These are phyloP conservation scores for Ancistrus triradiatus DNA, from an alignment of 2,113 vertebrate genomes.

Conservation along the genomic window DNA sequence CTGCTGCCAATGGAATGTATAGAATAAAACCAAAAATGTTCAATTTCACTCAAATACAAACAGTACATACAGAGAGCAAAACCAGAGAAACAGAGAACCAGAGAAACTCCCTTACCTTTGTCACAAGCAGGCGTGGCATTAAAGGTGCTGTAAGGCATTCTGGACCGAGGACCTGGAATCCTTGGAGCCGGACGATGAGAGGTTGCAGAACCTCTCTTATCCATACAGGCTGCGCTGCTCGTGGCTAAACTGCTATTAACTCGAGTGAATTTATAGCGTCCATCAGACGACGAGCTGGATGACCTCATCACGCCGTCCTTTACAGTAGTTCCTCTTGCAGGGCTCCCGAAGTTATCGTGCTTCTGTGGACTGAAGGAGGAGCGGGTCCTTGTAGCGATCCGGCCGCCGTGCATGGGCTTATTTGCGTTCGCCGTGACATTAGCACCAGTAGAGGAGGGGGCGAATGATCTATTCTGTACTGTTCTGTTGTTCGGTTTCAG, in stretches of 20 bases:
- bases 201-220: not conserved
- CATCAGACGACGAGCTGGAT: slow-evolving; percentile 7
- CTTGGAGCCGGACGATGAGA: slow-evolving; percentile 18
- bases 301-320: not conserved
- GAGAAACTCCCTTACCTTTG: slow-evolving; percentile 31
- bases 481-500: not conserved
- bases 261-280: slow-evolving; percentile 61
- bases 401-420: no score
- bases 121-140: slow-evolving; percentile 49
- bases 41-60: no score
- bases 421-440: no score
- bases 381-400: not conserved
- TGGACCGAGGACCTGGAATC: slow-evolving; percentile 9
- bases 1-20: no score
- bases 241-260: slow-evolving; percentile 43
- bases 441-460: no score
- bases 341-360: not conserved
- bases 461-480: not conserved
- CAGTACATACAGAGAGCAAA: no score
- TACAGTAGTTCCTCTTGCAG: not conserved
- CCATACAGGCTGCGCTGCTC: not conserved
- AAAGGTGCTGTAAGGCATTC: slow-evolving; percentile 58
- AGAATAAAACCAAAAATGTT: no score
- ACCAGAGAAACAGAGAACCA: no score
- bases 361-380: not conserved